phyloP scores from a whole-genome alignment of 2,888 invertebrate genomes.

The Dioctria rufipes region DNA sequence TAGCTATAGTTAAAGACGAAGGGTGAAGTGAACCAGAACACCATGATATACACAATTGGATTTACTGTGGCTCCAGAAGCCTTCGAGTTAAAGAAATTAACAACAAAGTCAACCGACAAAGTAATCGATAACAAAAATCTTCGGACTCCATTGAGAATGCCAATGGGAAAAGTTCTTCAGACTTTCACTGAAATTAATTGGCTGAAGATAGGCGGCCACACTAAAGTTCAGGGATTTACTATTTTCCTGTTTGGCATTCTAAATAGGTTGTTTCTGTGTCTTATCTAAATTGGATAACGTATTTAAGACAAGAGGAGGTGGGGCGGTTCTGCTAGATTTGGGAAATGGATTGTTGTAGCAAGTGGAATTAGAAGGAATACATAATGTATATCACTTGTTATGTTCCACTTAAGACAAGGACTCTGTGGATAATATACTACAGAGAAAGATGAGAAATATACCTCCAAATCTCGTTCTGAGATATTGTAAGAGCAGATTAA shows the following conservation, averaged over 20 bases:
- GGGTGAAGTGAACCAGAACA: constrained; percentile 7
- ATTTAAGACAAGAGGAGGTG: neutral
- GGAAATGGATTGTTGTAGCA: neutral
- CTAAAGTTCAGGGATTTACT: neutral
- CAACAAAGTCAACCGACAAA: constrained; percentile 3
- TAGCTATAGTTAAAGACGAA: constrained; percentile 13
- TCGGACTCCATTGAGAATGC: constrained; percentile 22
- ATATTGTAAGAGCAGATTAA: constrained; percentile 82
- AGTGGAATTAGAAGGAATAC: neutral
- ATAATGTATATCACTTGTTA: neutral
- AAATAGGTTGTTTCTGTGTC: neutral
- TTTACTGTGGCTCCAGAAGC: constrained; percentile 32
- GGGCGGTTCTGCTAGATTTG: neutral
- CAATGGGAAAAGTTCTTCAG: constrained; percentile 16
- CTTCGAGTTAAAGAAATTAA: constrained; percentile 18
- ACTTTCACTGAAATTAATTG: constrained; percentile 25
- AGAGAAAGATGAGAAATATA: constrained; percentile 62
- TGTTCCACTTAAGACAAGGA: constrained; percentile 18
- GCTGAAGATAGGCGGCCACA: neutral
- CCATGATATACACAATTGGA: constrained; percentile 20
- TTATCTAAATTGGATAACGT: neutral
- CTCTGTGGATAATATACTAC: neutral
- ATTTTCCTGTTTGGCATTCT: neutral
- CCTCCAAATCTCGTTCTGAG: constrained; percentile 83
- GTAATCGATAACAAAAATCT: constrained; percentile 26